These are phyloP conservation scores for Bugulina stolonifera DNA, from an alignment of 2,888 invertebrate genomes.

Conservation along the genomic window DNA sequence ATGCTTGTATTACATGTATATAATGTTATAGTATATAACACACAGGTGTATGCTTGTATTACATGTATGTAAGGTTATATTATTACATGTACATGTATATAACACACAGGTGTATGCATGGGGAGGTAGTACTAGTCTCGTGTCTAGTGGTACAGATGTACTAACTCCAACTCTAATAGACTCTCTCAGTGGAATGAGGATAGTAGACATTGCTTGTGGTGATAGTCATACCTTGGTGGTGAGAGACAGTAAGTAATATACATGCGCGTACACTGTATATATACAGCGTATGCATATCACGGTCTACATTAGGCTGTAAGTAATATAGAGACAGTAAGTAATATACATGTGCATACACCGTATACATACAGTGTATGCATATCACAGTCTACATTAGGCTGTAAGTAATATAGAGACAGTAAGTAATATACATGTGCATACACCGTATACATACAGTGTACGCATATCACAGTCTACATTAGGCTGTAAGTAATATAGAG, in stretches of 20 bases:
- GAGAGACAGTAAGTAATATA: conserved; percentile 14
- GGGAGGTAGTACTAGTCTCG: conserved; percentile 61
- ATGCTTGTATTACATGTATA: background rate
- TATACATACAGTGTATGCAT: no score
- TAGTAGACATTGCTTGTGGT: conserved; percentile 61
- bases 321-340: no score
- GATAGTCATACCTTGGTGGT: conserved; percentile 63
- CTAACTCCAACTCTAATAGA: conserved; percentile 58
- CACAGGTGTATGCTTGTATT: background rate
- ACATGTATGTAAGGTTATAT: background rate
- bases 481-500: no score
- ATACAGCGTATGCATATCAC: no score
- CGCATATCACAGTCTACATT: no score
- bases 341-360: no score
- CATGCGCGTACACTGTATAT: no score
- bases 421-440: no score
- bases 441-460: no score
- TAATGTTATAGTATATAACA: background rate
- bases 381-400: no score
- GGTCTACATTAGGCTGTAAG: no score
- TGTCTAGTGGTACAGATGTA: conserved; percentile 50
- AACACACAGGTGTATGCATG: conserved; percentile 56
- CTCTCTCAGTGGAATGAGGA: conserved; percentile 56
- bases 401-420: no score
- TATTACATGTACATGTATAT: background rate